Base-by-base conservation (phyloP, 2,113 vertebrate species). In the Gasterosteus aculeatus region DNA sequence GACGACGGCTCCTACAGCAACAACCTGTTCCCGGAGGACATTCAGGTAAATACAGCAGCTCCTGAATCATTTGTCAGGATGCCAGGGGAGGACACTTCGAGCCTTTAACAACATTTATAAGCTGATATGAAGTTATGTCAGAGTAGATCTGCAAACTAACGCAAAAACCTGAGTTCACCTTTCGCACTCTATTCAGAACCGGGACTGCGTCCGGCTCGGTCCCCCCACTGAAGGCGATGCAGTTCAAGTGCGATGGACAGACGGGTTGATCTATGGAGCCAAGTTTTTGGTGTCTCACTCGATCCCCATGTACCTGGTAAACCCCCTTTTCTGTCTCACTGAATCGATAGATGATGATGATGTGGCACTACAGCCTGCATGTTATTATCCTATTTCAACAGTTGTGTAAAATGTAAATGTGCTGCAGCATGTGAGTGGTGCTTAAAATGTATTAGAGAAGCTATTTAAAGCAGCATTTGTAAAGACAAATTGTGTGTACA, bases 1-100 rank as follows among this genome's bases (percentile, higher is more conserved):
- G 97, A 99, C 38, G 98, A 99, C 33, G 98, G 97, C 39, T 99
- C 98, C 67, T 99, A 97, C 94, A 99, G 98, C 0, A 96, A 99
- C 87, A 99, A 99, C 88, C 95, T 99, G 46, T 97, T 98, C 75
- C 98, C 98, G 3, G 97, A 99, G 82, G 98, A 99, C 86, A 99
- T 99, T 44, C 95, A 96, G 97, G 98, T 99, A 86, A 68, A 89
- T 49, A 38, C 11, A 74, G 6, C 9, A 19, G 10, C n/a, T 64
- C 53, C 4, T 2, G 33, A 38, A 1, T 46, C 12, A 3, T 29
- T 33, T 22, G 18, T 44, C 10, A 29, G 44, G 2, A 69, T 26
- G 4, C 14, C 2, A 12, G 41, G 3, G n/a, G 33, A 22, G 11
- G 8, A 31, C 8, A 16, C 19, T 59, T 1, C 10, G 49, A 58